Evolutionary conservation across 2,797 vertebrate species (phyloP).

Genomic region (Microchirus variegatus): DNA sequence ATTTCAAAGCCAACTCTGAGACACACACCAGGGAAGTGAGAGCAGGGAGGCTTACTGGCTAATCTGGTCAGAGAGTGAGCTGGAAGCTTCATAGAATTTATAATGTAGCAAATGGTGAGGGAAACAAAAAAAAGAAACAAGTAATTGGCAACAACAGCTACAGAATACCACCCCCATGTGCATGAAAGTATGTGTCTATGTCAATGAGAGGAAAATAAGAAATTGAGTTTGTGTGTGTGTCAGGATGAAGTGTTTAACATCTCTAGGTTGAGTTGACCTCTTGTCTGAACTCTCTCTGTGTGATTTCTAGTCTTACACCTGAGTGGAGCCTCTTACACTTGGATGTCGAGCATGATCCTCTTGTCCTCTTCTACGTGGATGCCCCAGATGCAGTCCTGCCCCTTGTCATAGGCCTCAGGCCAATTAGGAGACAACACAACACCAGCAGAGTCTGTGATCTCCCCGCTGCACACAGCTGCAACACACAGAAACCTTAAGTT

Average conservation of each 20-base stretch:
- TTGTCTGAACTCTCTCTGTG: constrained; percentile 28
- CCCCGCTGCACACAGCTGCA: constrained; percentile 94
- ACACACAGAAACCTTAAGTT: constrained; percentile 42
- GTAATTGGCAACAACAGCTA: constrained; percentile 65
- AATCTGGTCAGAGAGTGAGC: constrained; percentile 79
- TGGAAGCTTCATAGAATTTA: constrained; percentile 75
- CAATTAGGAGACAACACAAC: constrained; percentile 98
- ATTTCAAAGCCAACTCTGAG: constrained; percentile 79
- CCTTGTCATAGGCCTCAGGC: constrained; percentile 96
- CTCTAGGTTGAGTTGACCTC: constrained; percentile 43
- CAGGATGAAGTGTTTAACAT: constrained; percentile 8
- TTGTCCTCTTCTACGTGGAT: constrained; percentile 97
- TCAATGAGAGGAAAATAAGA: constrained; percentile 18
- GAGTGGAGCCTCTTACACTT: constrained; percentile 86
- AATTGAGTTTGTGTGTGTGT: constrained; percentile 20
- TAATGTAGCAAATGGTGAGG: constrained; percentile 63
- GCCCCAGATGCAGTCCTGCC: constrained; percentile 99
- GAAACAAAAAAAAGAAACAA: constrained; percentile 57
- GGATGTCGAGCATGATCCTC: constrained; percentile 93
- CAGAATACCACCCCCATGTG: constrained; percentile 50
- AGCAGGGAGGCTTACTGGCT: constrained; percentile 78
- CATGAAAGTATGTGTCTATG: constrained; percentile 2
- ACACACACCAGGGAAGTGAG: constrained; percentile 76
- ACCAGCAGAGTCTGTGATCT: constrained; percentile 92
- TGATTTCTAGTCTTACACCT: constrained; percentile 50